These are phyloP conservation scores for Sialis lutaria DNA, from an alignment of 2,888 invertebrate genomes.

Conservation along the genomic window DNA sequence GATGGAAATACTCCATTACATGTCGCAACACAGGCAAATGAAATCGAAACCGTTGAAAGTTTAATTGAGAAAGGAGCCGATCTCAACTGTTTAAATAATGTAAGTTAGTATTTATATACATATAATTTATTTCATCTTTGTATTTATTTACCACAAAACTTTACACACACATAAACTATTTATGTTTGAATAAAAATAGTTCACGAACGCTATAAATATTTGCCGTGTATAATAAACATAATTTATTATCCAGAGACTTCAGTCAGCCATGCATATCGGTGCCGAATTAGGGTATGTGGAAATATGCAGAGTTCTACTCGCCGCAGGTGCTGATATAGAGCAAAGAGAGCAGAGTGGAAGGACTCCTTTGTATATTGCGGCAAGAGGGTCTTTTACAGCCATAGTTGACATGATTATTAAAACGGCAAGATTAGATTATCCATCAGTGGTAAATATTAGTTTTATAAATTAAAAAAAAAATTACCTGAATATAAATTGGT, in stretches of 20 bases:
- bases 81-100: slow-evolving; percentile 53
- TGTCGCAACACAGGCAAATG: slow-evolving; percentile 55
- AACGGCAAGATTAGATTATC: slow-evolving; percentile 48
- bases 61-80: slow-evolving; percentile 52
- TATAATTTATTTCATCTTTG: too few species aligned
- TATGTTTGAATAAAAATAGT: too few species aligned
- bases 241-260: slow-evolving; percentile 33
- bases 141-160: too few species aligned
- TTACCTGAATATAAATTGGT: too few species aligned
- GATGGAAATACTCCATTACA: slow-evolving; percentile 57
- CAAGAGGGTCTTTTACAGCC: slow-evolving; percentile 65
- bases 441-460: slow-evolving; percentile 33
- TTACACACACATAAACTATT: too few species aligned
- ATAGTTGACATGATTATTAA: slow-evolving; percentile 71
- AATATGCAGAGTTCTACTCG: slow-evolving; percentile 39
- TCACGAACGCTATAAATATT: too few species aligned
- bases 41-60: slow-evolving; percentile 47
- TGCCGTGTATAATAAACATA: too few species aligned
- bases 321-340: slow-evolving; percentile 48
- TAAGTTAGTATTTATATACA: slow-evolving; percentile 22
- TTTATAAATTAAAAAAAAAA: too few species aligned
- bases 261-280: slow-evolving; percentile 66
- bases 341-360: slow-evolving; percentile 42
- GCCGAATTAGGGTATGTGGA: slow-evolving; percentile 51
- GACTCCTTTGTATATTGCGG: slow-evolving; percentile 59